These are phyloP conservation scores for Tryphoninae sp. DNA, from an alignment of 2,888 invertebrate species.

Conservation along the genomic window DNA sequence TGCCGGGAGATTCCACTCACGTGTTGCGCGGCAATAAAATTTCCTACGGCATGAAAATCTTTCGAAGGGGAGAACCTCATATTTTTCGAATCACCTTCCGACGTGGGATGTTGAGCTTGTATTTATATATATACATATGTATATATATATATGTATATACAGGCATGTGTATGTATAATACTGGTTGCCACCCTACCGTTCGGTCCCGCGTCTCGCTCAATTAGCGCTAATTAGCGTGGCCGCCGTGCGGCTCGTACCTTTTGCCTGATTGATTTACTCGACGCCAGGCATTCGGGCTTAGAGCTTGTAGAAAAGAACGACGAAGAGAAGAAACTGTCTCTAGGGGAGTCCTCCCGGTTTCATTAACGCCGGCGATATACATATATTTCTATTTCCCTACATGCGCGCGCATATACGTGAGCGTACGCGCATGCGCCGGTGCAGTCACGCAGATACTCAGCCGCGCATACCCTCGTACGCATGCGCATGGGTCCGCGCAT, in stretches of 20 bases:
- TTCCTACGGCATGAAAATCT: neutral
- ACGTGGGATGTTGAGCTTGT: neutral
- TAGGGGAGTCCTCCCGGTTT: neutral
- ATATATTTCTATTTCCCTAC: neutral
- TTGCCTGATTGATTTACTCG: constrained; percentile 74
- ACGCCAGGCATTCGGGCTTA: constrained; percentile 48
- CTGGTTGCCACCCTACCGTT: constrained; percentile 32
- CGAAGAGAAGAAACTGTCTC: constrained; percentile 17
- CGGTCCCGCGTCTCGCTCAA: constrained; percentile 68
- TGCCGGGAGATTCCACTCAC: neutral
- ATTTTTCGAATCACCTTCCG: constrained; percentile 7
- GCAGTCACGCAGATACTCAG: too few species aligned
- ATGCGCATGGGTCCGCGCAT: too few species aligned
- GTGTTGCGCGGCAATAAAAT: neutral
- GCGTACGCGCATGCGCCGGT: too few species aligned
- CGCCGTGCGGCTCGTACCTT: constrained; percentile 63
- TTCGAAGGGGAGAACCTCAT: neutral
- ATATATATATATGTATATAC: neutral
- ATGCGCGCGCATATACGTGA: neutral
- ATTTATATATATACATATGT: neutral
- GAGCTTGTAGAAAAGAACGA: neutral
- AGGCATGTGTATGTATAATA: neutral
- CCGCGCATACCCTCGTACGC: too few species aligned
- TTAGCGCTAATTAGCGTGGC: constrained; percentile 73
- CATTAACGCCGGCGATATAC: neutral